phyloP scores from a whole-genome alignment of 2,113 vertebrate species.

The Phylloscopus trochiloides region DNA sequence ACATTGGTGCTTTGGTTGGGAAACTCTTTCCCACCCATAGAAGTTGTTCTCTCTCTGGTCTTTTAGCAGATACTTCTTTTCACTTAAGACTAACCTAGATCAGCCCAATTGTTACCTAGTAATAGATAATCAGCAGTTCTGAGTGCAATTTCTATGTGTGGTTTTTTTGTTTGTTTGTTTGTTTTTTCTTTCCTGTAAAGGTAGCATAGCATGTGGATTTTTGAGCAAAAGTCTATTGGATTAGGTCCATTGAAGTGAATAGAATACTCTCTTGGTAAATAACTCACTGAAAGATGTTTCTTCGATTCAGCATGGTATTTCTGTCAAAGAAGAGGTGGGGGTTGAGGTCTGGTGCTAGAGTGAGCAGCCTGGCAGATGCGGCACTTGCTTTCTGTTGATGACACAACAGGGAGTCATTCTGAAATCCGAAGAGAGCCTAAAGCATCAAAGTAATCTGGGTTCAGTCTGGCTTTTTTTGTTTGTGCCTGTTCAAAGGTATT shows the following conservation, averaged over 20 bases:
- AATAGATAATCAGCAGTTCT: background rate
- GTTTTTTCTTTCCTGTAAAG: background rate
- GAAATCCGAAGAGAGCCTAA: background rate
- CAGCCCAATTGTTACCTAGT: background rate
- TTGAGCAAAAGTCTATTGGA: background rate
- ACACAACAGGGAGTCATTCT: background rate
- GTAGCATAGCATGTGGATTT: background rate
- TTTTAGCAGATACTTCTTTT: background rate
- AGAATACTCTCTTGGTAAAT: background rate
- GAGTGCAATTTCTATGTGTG: rapidly evolving
- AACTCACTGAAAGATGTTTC: background rate
- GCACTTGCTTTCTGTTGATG: background rate
- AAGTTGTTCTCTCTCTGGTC: background rate
- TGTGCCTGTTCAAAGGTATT: background rate
- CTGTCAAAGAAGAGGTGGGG: background rate
- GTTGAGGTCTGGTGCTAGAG: background rate
- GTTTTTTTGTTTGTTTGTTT: background rate
- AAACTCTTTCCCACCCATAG: background rate
- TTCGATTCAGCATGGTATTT: background rate
- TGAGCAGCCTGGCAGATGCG: background rate
- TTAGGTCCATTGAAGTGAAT: background rate
- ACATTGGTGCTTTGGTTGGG: background rate
- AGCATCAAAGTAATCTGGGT: background rate
- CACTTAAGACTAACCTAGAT: background rate
- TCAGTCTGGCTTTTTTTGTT: background rate